Conservation (phyloP, 2,797 vertebrate species). For the Acanthornis magna region DNA sequence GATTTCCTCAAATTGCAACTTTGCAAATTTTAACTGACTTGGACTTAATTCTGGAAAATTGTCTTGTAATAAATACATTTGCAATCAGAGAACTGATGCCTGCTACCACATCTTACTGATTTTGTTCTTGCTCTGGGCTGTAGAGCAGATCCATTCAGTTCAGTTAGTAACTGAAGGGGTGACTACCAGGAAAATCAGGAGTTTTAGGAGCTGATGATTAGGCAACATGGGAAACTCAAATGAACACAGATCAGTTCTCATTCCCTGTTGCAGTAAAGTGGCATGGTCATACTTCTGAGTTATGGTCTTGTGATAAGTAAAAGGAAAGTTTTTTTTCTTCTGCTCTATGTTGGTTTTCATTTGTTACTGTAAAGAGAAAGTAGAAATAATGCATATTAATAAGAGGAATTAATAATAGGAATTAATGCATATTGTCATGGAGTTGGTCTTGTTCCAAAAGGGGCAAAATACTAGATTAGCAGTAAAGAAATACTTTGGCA, state of each 20-base stretch:
- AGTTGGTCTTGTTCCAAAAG: not conserved
- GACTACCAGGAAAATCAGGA: not conserved
- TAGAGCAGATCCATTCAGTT: not conserved
- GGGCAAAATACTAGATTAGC: not conserved
- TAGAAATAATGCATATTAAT: not conserved
- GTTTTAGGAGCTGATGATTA: not conserved
- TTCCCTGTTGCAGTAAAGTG: not conserved
- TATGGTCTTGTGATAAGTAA: not conserved
- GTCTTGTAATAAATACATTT: not conserved
- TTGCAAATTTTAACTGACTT: not conserved
- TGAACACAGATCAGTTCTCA: not conserved
- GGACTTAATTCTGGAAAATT: not conserved
- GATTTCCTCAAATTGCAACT: not conserved
- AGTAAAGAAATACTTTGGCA: not conserved
- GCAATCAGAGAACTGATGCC: not conserved
- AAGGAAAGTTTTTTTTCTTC: not conserved
- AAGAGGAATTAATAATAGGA: not conserved
- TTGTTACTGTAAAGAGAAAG: not conserved
- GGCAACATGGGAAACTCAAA: accelerated
- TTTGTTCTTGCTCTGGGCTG: not conserved
- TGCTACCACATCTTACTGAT: not conserved
- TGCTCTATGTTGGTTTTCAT: not conserved
- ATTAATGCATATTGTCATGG: not conserved
- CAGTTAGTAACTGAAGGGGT: not conserved
- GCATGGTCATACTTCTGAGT: not conserved